Evolutionary conservation across 1,140 invertebrate species (phyloP).

Genomic region (Drosophila murphyi): DNA sequence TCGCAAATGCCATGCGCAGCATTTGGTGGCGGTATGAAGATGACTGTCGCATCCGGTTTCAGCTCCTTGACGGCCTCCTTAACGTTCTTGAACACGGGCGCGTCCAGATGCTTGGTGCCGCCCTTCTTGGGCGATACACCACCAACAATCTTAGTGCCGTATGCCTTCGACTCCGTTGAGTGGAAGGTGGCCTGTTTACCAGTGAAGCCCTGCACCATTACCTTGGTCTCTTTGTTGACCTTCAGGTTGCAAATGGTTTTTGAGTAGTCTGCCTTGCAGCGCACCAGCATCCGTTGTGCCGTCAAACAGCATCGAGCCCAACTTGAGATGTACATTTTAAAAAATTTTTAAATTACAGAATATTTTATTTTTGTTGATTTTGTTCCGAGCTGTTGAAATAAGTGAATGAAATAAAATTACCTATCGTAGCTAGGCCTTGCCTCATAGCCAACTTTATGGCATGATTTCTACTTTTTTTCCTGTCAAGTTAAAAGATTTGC

Average conservation of each 20-base stretch:
- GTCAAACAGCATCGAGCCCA: constrained; percentile 11
- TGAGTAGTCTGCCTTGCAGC: constrained; percentile 85
- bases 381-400: constrained; percentile 27
- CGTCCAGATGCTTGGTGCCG: constrained; percentile 95
- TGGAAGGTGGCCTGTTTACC: constrained; percentile 98
- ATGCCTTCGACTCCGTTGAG: constrained; percentile 97
- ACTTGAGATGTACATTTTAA: constrained; percentile 14
- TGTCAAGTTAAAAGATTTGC: no score
- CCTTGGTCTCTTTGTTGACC: constrained; percentile 94
- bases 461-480: no score
- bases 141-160: constrained; percentile 98
- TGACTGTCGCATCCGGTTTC: constrained; percentile 94
- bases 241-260: constrained; percentile 92
- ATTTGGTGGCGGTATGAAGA: constrained; percentile 98
- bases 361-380: constrained; percentile 19
- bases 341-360: not conserved
- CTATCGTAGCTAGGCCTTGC: no score
- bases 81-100: constrained; percentile 97
- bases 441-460: not conserved
- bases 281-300: constrained; percentile 1
- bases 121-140: constrained; percentile 99
- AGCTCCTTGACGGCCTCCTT: constrained; percentile 91
- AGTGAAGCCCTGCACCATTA: constrained; percentile 98
- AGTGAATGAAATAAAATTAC: not conserved
- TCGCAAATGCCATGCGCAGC: constrained; percentile 97